Evolutionary conservation across 2,113 vertebrate genomes (phyloP), one percentile per base, ranked within the genome.

Genomic region (Actinemys pallida): DNA sequence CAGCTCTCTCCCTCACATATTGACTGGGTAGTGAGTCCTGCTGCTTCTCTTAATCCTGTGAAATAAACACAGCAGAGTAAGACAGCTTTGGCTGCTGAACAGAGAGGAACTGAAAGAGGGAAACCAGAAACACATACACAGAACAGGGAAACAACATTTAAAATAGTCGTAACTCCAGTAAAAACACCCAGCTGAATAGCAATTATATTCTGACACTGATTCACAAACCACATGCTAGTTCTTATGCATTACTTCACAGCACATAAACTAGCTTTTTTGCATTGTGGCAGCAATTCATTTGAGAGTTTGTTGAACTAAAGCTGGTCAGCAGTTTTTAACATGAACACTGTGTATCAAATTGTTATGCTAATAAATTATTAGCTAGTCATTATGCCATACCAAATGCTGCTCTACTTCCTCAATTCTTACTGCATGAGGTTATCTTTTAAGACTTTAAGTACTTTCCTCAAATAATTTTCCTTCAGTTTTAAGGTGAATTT

Each of bases 91-190:
- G 79, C 89, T 94, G 54, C 47, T 80, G 79, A 83, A 96, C 84
- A 92, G 94, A 78, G 90, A 93, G 93, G 86, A 93, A 92, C 92
- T 0, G 2, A 95, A 92, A 94, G 47, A 84, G 87, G 82, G 45
- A 72, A 97, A 93, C 49, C 35, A 81, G 86, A 78, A 95, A 84
- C 39, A 50, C 47, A 80, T 81, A 35, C 45, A 5, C n/a, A 50
- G 47, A 87, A 81, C 6, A 59, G 39, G 52, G 72, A 57, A 1
- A 19, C 10, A 72, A 20, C 27, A 25, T 13, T 49, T 84, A 45
- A 87, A 87, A 14, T 4, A 80, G 22, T n/a, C 27, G 1, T 53
- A 83, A 47, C 16, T 75, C 14, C 78, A 6, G 22, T 27, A 57
- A 78, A 87, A 83, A 54, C 22, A 31, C 39, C 5, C 39, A 47